Evolutionary conservation across 2,797 vertebrate species (phyloP).

Genomic region (Hafferia zeledoni): DNA sequence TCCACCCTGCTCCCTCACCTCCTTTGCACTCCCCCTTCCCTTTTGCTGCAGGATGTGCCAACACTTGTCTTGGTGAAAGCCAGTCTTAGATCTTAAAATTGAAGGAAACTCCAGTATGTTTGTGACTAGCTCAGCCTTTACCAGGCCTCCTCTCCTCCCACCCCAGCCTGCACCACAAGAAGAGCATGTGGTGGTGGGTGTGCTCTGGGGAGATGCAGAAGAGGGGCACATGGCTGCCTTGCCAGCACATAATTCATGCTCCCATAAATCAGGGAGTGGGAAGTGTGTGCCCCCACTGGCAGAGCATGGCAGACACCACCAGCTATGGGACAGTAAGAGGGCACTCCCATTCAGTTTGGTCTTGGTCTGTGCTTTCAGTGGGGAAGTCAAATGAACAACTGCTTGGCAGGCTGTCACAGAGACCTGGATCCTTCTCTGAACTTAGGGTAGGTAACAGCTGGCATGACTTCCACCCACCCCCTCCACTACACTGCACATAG

Average conservation of each 20-base stretch:
- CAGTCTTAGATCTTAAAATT: not conserved
- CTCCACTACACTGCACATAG: not conserved
- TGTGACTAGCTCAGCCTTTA: constrained; percentile 5
- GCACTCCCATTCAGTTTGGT: not conserved
- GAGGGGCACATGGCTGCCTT: not conserved
- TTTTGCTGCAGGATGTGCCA: constrained; percentile 16
- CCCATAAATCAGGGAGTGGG: not conserved
- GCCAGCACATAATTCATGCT: not conserved
- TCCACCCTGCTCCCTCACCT: not conserved
- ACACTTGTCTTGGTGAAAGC: constrained; percentile 51
- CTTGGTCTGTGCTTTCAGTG: not conserved
- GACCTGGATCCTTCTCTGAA: not conserved
- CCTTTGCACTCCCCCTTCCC: not conserved
- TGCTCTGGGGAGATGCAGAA: not conserved
- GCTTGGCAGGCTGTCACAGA: not conserved
- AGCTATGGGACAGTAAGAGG: not conserved
- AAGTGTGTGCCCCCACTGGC: not conserved
- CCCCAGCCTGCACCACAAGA: not conserved
- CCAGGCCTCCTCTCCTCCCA: not conserved
- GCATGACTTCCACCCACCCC: not conserved
- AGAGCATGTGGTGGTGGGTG: not conserved
- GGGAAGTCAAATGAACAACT: not conserved
- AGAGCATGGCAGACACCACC: not conserved
- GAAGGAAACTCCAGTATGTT: not conserved
- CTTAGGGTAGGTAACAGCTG: not conserved